A percentile compares a stretch with the other conserved stretches of the same genome.
Conservation (phyloP, 64 coral and sea anemone genomes). For the Pocillopora damicornis region DNA sequence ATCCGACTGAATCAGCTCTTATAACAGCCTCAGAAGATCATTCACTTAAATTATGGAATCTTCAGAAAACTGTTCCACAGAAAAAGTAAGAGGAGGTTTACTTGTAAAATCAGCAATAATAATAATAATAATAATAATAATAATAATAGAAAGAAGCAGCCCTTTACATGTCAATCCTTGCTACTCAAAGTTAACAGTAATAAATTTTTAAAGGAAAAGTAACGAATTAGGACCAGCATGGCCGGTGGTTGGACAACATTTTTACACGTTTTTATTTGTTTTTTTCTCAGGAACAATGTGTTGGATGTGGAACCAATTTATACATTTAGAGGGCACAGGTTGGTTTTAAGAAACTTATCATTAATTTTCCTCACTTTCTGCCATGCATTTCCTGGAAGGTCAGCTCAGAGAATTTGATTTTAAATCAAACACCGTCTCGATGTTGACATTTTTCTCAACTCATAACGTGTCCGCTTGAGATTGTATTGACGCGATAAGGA, state of each 20-base stretch:
- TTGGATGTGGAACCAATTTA: conserved; percentile 99
- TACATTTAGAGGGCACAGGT: conserved; percentile 97
- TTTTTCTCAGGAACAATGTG: conserved; percentile 70
- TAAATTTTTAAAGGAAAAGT: too few relatives aligned
- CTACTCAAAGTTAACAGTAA: too few relatives aligned
- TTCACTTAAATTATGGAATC: conserved; percentile 96
- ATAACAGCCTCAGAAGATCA: conserved; percentile 99
- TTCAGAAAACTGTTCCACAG: conserved; percentile 93
- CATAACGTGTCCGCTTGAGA: too few relatives aligned
- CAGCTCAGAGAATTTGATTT: too few relatives aligned
- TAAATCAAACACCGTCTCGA: too few relatives aligned
- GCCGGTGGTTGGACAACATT: background rate
- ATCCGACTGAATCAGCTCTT: conserved; percentile 79
- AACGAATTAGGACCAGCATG: too few relatives aligned
- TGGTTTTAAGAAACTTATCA: background rate
- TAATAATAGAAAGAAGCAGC: too few relatives aligned
- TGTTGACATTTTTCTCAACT: too few relatives aligned
- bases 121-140: too few relatives aligned
- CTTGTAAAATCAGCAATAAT: too few relatives aligned
- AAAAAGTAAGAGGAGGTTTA: conserved; percentile 71
- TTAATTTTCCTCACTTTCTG: background rate
- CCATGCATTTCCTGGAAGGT: background rate
- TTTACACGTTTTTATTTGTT: background rate
- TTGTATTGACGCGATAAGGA: too few relatives aligned
- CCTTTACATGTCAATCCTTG: too few relatives aligned